Evolutionary conservation across 2,888 invertebrate genomes (phyloP), one percentile per base, ranked within the genome.

Genomic region (Platynereis dumerilii): DNA sequence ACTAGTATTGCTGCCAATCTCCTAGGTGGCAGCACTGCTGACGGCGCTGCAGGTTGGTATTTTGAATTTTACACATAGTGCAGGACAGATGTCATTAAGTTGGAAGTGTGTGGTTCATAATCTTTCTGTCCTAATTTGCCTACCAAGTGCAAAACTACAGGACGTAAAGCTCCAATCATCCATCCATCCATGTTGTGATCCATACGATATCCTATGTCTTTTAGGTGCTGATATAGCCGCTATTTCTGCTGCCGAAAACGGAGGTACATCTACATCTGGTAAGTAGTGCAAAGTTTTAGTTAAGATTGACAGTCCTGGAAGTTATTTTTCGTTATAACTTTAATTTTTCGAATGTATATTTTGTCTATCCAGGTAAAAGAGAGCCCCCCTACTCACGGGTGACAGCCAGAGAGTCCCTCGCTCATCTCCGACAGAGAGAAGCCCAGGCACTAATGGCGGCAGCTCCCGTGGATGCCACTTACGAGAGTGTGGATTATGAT

Each of bases 391-490:
- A 73, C 59, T 69, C 70, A 1, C 62, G 68, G 12, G 71, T 73
- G 52, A 72, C 72, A 3, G 73, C 72, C 0, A 59, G 73, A 15
- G 73, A 73, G 61, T 72, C 73, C 1, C 58, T 73, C 20, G 68
- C 67, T 20, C 69, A 68, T 53, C 58, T 73, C 15, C 59, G 70
- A n/a, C 63, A 66, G 52, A 66, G 73, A 15, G 66, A 70, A 48
- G 67, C 59, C 1, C 52, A 60, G 60, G 48, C 59, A 54, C n/a
- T n/a, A n/a, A 34, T 54, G 34, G 60, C 45, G 54, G 52, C 48
- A 17, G 65, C 60, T 12, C 39, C 52, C 12, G 27, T 27, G 20
- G 69, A 71, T 24, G 67, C 58, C 56, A 64, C 63, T 10, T 71
- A 71, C 52, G 69, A 69, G 56, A 64, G 56, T 39, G 69, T 71